Evolutionary conservation across 2,797 vertebrate species (phyloP), one percentile per base, ranked within the genome.

Genomic region (Lophotriccus pileatus): DNA sequence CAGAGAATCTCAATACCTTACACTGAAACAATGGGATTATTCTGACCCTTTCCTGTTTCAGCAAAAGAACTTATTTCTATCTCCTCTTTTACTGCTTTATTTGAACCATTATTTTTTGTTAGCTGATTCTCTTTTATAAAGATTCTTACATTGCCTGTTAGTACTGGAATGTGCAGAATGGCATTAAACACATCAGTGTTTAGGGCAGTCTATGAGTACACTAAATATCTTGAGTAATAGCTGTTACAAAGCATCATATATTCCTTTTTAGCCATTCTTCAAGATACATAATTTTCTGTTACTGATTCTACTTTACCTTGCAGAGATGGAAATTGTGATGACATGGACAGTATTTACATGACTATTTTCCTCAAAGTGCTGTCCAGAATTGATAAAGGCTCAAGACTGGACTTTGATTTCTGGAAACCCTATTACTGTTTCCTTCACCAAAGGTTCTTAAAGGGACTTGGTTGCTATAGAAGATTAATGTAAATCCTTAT

Each of bases 401-500:
- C 0, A 0, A 81, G 30, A 69, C 19, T 59, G 63, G 50, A 69
- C 79, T 73, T 66, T 47, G 55, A 50, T 91, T 92, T 89, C 78
- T 92, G 63, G 28, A 87, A 87, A 82, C 41, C 53, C 50, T 79
- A 37, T 76, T 58, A 79, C 70, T 34, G 14, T 76, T 93, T 84
- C 41, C 32, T 92, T 87, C 50, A 50, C 36, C 50, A 66, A 62
- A 89, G 59, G 63, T 75, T 93, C 81, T 87, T 93, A 87, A 94
- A 72, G 87, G 84, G 91, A 94, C 87, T 84, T 87, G 34, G 78
- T 82, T 93, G 81, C 67, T 39, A 69, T 79, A 75, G 75, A 84
- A 87, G 89, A 94, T 92, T 88, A 86, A 74, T 9, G 5, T 43
- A 94, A 94, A 91, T 81, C 89, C 81, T 74, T 89, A 89, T 94